Base-by-base conservation (phyloP, 1,140 invertebrate genomes). In the Pachypeltis micranthus region DNA sequence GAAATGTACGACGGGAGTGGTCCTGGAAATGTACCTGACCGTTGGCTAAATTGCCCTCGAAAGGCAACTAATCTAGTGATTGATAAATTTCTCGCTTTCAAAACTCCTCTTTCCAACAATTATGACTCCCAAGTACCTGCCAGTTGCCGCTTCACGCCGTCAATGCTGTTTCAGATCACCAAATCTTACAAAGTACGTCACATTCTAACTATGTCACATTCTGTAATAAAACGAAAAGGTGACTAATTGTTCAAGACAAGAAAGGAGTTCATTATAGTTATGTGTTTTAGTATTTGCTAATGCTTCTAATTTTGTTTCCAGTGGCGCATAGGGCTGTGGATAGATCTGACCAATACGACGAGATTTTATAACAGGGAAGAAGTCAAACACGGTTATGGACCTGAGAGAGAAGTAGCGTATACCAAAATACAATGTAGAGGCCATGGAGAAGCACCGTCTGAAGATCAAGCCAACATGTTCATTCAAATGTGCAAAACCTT, bases 321-420 rank as follows among this genome's bases (percentile, higher is more conserved):
- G 86, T 72, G 85, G 12, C 93, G 92, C 71, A 75, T 99, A 56
- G 95, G 96, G 0, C 74, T 99, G 19, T 94, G 96, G 90, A 89
- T 99, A 64, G 94, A 98, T 76, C 77, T 99, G 54, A 98, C 96
- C 2, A 96, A 98, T 72, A 98, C 96, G 2, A 82, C 77, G 63
- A 79, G 96, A 61, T 99, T 96, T 76, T 99, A 99, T 73, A 79
- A 94, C 66, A 87, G 84, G 65, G 72, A 78, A 21, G 83, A 86
- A 60, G 78, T 98, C 7, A 59, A 31, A 54, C 14, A 63, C 24
- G 63, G 59, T 19, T 65, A 67, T 54, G 23, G 60, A 2, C 57
- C 54, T 47, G 88, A 93, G 70, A 75, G 82, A 51, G 83, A 78
- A 12, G 88, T 88, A 72, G 83, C 80, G 72, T 96, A 96, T 76